These are phyloP conservation scores for Momotus momota DNA, from an alignment of 2,797 vertebrate genomes.

Conservation along the genomic window DNA sequence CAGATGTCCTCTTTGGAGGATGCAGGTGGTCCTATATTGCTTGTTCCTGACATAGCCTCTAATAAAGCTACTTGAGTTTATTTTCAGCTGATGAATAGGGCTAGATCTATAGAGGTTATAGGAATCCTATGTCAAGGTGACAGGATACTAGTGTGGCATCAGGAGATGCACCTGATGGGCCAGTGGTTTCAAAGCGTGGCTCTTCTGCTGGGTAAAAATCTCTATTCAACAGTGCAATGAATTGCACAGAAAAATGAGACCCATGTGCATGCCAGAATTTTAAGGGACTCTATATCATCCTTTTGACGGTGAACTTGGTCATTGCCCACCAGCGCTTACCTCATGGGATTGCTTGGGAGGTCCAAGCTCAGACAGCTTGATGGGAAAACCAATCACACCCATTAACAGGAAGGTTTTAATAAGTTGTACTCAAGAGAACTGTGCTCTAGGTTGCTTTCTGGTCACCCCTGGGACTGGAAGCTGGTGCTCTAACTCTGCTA, in stretches of 20 bases:
- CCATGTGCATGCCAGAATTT: accelerated
- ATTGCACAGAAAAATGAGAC: neutral
- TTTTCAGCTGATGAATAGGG: neutral
- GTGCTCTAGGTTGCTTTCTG: neutral
- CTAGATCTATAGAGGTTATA: neutral
- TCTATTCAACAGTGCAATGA: neutral
- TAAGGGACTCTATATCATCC: neutral
- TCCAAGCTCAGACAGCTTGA: neutral
- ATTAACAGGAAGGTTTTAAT: neutral
- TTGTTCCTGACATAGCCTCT: neutral
- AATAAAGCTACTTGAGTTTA: neutral
- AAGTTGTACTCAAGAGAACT: neutral
- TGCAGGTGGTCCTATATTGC: neutral
- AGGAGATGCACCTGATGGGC: neutral
- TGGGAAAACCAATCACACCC: neutral
- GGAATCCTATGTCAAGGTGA: neutral
- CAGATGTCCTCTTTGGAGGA: neutral
- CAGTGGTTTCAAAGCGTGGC: neutral
- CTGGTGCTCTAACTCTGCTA: neutral
- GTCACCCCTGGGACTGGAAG: neutral
- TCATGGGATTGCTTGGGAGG: neutral
- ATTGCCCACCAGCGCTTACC: neutral
- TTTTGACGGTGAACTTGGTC: neutral
- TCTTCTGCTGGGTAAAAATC: neutral
- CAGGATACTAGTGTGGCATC: neutral